Evolutionary conservation across 2,888 invertebrate genomes (phyloP).

Genomic region (Enchytraeus crypticus): DNA sequence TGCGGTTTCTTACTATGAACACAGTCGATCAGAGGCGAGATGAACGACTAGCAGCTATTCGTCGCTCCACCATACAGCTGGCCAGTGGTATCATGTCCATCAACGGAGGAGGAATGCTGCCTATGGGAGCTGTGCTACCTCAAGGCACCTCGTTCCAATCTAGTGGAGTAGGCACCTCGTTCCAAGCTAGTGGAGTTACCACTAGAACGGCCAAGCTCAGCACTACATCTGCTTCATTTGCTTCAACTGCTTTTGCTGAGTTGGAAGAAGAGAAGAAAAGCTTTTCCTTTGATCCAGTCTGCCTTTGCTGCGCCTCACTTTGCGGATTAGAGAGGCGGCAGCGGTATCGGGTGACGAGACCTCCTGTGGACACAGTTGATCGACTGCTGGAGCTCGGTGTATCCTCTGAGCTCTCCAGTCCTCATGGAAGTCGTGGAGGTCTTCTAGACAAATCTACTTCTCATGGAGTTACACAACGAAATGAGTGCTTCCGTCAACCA

Average conservation of each 20-base stretch:
- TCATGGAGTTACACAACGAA: too few relatives aligned
- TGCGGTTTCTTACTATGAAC: constrained; percentile 93
- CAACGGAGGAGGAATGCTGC: constrained; percentile 29
- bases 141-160: neutral
- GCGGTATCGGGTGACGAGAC: constrained; percentile 9
- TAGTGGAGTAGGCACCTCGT: neutral
- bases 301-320: constrained; percentile 60
- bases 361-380: constrained; percentile 3
- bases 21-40: constrained; percentile 87
- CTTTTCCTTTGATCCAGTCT: neutral
- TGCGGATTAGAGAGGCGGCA: constrained; percentile 54
- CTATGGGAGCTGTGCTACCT: neutral
- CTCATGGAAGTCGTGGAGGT: too few relatives aligned
- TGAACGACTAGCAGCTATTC: constrained; percentile 68
- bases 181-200: neutral
- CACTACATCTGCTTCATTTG: neutral
- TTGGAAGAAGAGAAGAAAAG: neutral
- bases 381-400: neutral
- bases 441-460: too few relatives aligned
- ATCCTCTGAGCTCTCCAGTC: too few relatives aligned
- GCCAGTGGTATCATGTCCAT: constrained; percentile 83
- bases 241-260: neutral
- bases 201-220: neutral
- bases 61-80: constrained; percentile 83
- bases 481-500: too few relatives aligned